Evolutionary conservation across 2,888 invertebrate genomes (phyloP).

Genomic region (Heliconius charithonia): DNA sequence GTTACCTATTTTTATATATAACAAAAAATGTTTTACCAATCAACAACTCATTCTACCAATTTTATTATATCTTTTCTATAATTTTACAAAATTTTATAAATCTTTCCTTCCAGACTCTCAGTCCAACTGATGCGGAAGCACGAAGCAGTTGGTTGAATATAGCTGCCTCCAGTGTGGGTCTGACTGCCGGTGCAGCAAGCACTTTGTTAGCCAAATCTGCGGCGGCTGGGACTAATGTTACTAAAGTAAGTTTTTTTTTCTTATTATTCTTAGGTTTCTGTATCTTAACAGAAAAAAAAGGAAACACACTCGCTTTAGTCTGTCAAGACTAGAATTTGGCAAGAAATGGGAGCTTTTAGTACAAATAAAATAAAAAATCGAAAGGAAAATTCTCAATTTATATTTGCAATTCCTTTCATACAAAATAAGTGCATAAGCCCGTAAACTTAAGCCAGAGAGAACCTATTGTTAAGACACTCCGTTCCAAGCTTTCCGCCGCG

Average conservation of each 20-base stretch:
- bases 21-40: too few species aligned
- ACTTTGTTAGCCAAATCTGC: conserved; percentile 74
- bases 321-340: neutral
- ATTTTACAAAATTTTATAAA: neutral
- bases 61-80: neutral
- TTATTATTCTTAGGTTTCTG: neutral
- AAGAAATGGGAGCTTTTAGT: too few species aligned
- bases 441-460: too few species aligned
- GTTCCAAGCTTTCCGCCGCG: too few species aligned
- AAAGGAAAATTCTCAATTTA: too few species aligned
- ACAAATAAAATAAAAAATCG: too few species aligned
- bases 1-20: too few species aligned
- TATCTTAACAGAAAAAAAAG: neutral
- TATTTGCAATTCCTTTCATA: too few species aligned
- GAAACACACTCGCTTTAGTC: neutral
- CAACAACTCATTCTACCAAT: neutral
- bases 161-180: conserved; percentile 81
- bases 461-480: too few species aligned
- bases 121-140: conserved; percentile 80
- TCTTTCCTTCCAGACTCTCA: conserved; percentile 65
- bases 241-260: conserved; percentile 62
- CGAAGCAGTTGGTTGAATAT: conserved; percentile 85
- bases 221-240: conserved; percentile 76
- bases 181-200: conserved; percentile 82
- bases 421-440: too few species aligned